Evolutionary conservation across 53 echinoderm and acorn worm genomes (phyloP).

Genomic region (Apostichopus leukothele): DNA sequence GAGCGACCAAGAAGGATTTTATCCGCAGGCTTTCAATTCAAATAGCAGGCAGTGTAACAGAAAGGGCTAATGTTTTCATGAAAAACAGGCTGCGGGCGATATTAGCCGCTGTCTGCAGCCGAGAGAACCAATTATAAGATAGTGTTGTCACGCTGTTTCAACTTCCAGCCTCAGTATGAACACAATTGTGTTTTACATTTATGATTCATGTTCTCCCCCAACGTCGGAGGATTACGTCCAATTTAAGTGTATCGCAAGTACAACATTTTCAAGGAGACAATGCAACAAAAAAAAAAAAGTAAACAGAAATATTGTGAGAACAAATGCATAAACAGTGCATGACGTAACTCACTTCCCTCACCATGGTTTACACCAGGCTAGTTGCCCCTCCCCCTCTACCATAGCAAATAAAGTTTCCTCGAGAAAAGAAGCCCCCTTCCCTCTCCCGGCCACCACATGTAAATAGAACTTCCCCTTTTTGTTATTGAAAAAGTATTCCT

Average conservation of each 20-base stretch:
- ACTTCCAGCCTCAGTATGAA: constrained; percentile 17
- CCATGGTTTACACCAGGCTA: neutral
- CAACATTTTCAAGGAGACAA: too few species aligned
- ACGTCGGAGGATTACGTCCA: neutral
- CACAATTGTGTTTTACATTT: constrained; percentile 1
- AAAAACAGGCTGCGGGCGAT: constrained; percentile 36
- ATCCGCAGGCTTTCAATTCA: neutral
- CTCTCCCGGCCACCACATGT: too few species aligned
- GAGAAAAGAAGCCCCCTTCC: too few species aligned
- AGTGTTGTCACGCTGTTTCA: constrained; percentile 26
- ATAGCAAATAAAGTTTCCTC: neutral
- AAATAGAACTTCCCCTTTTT: too few species aligned
- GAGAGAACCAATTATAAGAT: constrained; percentile 19
- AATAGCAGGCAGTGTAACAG: neutral
- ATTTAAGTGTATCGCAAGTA: neutral
- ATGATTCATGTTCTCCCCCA: neutral
- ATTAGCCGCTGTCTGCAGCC: neutral
- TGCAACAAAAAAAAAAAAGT: too few species aligned
- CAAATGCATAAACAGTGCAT: too few species aligned
- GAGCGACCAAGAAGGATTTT: neutral
- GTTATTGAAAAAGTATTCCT: too few species aligned
- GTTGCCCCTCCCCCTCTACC: neutral
- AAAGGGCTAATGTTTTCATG: constrained; percentile 18
- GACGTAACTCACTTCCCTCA: too few species aligned
- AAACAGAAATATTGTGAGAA: too few species aligned